Conservation (phyloP, 2,888 invertebrate species). For the Lithosia quadra region DNA sequence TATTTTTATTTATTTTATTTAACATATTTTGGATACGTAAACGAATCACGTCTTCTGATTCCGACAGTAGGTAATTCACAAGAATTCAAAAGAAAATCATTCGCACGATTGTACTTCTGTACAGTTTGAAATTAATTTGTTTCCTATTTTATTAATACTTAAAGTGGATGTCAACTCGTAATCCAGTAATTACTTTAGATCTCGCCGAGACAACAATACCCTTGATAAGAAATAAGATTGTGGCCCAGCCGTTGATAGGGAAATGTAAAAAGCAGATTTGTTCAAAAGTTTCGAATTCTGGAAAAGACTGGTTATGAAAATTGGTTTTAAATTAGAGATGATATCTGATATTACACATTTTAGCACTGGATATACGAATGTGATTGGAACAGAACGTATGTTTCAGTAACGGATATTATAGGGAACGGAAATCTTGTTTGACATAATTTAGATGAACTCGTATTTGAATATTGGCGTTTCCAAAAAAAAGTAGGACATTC, state of each 20-base stretch:
- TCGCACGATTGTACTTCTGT: not conserved
- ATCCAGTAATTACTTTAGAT: not conserved
- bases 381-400: not conserved
- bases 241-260: not conserved
- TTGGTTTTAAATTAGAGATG: not conserved
- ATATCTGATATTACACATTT: not conserved
- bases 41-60: no score
- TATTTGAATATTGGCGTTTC: no score
- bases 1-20: no score
- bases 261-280: not conserved
- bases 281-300: not conserved
- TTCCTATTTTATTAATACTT: not conserved
- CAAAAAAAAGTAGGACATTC: no score
- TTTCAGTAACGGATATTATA: no score
- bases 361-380: no score
- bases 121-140: not conserved
- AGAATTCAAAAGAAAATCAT: not conserved
- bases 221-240: constrained; percentile 6
- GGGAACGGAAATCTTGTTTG: not conserved
- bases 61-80: no score
- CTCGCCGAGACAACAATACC: not conserved
- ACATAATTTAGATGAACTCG: not conserved
- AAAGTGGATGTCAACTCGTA: not conserved
- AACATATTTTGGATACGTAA: no score
- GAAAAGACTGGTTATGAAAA: not conserved